Evolutionary conservation across 1,140 invertebrate genomes (phyloP).

Genomic region (Drepana arcuata): DNA sequence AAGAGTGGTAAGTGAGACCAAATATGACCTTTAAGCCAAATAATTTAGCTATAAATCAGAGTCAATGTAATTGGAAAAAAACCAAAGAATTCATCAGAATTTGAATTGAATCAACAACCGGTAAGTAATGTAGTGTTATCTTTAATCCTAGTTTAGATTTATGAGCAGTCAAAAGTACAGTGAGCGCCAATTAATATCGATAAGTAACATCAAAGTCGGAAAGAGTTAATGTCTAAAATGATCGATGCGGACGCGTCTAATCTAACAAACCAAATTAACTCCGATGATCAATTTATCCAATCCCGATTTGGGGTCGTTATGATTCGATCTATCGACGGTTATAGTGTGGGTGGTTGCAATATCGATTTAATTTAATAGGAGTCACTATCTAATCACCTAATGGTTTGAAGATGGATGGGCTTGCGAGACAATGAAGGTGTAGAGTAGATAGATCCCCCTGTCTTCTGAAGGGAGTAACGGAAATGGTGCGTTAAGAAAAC

Average conservation of each 20-base stretch:
- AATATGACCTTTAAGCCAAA: too few species aligned
- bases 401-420: slow-evolving; percentile 45
- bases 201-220: slow-evolving; percentile 24
- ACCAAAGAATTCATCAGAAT: too few species aligned
- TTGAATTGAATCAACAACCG: too few species aligned
- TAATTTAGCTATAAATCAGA: too few species aligned
- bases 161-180: slow-evolving; percentile 15
- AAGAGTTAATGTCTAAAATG: slow-evolving; percentile 17
- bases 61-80: too few species aligned
- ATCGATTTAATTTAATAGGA: slow-evolving; percentile 31
- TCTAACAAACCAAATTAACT: slow-evolving; percentile 21
- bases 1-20: too few species aligned
- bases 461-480: too few species aligned
- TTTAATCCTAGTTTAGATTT: too few species aligned
- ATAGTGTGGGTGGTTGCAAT: slow-evolving; percentile 22
- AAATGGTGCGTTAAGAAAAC: slow-evolving; percentile 22
- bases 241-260: slow-evolving; percentile 23
- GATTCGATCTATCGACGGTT: slow-evolving; percentile 15
- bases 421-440: slow-evolving; percentile 31
- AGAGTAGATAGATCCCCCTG: too few species aligned
- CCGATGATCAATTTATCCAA: slow-evolving; percentile 10
- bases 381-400: slow-evolving; percentile 47
- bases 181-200: slow-evolving; percentile 26
- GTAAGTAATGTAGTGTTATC: too few species aligned
- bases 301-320: not conserved